Evolutionary conservation across 2,113 vertebrate species (phyloP).

Genomic region (Lepidothrix coronata): DNA sequence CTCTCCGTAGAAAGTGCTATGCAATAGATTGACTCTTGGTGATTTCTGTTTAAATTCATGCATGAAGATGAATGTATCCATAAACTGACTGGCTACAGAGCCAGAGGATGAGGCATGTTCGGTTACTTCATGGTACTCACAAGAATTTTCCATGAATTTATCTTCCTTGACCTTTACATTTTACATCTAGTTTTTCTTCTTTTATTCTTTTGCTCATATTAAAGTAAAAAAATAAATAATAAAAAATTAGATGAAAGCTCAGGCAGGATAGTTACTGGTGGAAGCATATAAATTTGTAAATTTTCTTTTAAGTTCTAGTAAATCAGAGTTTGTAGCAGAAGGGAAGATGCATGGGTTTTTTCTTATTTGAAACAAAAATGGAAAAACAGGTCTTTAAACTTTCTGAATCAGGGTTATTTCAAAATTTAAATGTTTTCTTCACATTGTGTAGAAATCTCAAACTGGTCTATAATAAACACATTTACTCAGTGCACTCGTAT

Average conservation of each 20-base stretch:
- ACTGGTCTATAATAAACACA: not conserved
- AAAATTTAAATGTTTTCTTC: not conserved
- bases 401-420: not conserved
- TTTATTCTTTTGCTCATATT: not conserved
- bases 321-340: not conserved
- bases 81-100: not conserved
- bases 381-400: not conserved
- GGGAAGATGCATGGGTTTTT: not conserved
- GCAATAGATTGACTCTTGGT: not conserved
- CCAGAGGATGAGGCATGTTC: not conserved
- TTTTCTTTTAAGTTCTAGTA: not conserved
- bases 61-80: not conserved
- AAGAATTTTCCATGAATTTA: not conserved
- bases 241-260: not conserved
- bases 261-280: not conserved
- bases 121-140: not conserved
- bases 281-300: not conserved
- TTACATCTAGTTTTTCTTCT: not conserved
- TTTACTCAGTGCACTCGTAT: not conserved
- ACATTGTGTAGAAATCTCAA: not conserved
- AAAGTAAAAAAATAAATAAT: not conserved
- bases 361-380: not conserved
- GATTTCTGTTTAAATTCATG: not conserved
- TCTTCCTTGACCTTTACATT: not conserved
- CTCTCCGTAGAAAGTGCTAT: not conserved